Evolutionary conservation across 2,888 invertebrate genomes (phyloP), one percentile per base, ranked within the genome.

Genomic region (Rotaria macrura): DNA sequence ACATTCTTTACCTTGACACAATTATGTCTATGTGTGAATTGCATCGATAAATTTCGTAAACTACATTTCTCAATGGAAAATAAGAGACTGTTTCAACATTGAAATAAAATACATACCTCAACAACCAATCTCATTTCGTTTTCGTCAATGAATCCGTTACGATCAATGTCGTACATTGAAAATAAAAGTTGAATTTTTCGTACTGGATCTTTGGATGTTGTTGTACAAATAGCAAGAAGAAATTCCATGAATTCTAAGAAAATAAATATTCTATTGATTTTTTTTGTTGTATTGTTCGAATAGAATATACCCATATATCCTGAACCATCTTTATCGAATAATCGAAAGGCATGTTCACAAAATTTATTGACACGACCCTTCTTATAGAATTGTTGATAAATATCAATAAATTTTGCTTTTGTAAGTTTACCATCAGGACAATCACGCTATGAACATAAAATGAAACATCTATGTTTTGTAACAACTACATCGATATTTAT

Each of bases 311-410:
- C 79, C 1, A 79, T 79, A 79, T 12, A 43, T 38, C 79, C 79
- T n/a, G 43, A 43, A 14, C 79, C n/a, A 79, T 79, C 79, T 79
- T 79, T 79, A 79, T 79, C 79, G n/a, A 79, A 79, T 25, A 79
- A 40, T 38, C n/a, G 79, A 79, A 79, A 79, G n/a, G 79, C 79
- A 79, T 79, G 79, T 43, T 79, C 79, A 34, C 79, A 79, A 43
- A 79, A 79, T n/a, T 79, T 79, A 1, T 10, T 23, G 12, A 79
- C 79, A 20, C 14, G 79, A 43, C 79, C 79, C 43, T 43, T 79
- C 25, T 40, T 79, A n/a, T 79, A 79, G 25, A 43, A 79, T 79
- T 79, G 79, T 43, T 43, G 38, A 43, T 79, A 79, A 79, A 79
- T 79, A n/a, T 79, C n/a, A 79, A 79, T n/a, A 79, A 79, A 79